Conservation (phyloP, 2,113 vertebrate genomes). For the Taurulus bubalis region DNA sequence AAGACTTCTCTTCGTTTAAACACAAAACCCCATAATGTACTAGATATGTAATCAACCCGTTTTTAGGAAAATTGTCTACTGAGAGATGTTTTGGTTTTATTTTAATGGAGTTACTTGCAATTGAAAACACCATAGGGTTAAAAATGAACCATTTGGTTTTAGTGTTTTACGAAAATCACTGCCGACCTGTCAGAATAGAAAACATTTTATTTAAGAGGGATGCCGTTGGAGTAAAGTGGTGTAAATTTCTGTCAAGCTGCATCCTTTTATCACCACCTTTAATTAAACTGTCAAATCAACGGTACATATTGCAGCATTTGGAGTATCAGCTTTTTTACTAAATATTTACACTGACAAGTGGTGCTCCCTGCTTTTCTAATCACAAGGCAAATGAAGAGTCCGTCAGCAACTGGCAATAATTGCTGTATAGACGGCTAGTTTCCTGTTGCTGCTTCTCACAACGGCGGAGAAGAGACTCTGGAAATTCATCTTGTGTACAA, state of each 20-base stretch:
- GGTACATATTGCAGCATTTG: neutral
- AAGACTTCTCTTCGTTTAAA: too few species aligned
- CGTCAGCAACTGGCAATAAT: slow-evolving; percentile 75
- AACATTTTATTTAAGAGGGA: neutral
- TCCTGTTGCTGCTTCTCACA: slow-evolving; percentile 31
- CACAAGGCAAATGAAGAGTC: slow-evolving; percentile 60
- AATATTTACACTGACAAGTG: slow-evolving; percentile 45
- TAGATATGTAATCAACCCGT: neutral
- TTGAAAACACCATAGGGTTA: neutral
- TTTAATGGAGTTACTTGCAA: neutral
- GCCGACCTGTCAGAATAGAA: neutral
- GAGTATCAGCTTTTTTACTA: slow-evolving; percentile 42
- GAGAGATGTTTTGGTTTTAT: neutral
- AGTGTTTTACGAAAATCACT: neutral
- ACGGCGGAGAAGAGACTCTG: slow-evolving; percentile 22
- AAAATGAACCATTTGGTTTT: neutral
- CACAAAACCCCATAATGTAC: neutral
- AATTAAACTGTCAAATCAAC: slow-evolving; percentile 26
- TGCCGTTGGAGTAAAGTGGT: neutral
- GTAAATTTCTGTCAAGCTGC: neutral
- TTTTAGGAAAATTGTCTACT: neutral
- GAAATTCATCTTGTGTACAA: slow-evolving; percentile 55
- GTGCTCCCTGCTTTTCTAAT: slow-evolving; percentile 50
- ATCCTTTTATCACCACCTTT: neutral
- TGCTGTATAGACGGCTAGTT: slow-evolving; percentile 42